A percentile compares a stretch with the other conserved stretches of the same genome.
These are phyloP conservation scores for Elgonia sp. DNA, from an alignment of 2,888 invertebrate species.

Conservation along the genomic window DNA sequence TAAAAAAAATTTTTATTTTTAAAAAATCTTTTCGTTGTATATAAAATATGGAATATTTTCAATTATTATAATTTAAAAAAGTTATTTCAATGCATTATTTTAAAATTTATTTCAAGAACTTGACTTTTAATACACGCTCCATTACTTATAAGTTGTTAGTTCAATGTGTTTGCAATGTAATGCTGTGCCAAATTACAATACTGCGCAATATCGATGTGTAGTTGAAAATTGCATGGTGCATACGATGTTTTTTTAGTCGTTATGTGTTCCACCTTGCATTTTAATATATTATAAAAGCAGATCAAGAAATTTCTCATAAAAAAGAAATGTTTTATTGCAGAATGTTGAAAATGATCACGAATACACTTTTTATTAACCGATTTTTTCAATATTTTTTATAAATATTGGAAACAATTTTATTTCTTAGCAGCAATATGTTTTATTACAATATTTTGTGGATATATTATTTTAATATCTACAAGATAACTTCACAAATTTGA, in stretches of 20 bases:
- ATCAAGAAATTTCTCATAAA: constrained; percentile 5
- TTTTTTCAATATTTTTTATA: constrained; percentile 56
- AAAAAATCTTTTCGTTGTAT: too few species aligned
- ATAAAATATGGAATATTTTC: too few species aligned
- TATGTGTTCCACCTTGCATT: constrained; percentile 65
- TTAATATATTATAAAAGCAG: constrained; percentile 28
- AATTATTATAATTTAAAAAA: too few species aligned
- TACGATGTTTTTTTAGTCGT: constrained; percentile 47
- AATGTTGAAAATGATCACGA: not conserved
- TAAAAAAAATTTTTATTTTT: too few species aligned
- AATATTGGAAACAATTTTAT: constrained; percentile 54
- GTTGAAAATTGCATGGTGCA: constrained; percentile 63
- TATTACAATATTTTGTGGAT: constrained; percentile 51
- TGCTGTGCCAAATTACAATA: constrained; percentile 68
- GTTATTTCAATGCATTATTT: too few species aligned
- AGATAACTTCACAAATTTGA: not conserved
- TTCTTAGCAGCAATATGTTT: not conserved
- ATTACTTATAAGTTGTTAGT: not conserved
- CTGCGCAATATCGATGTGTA: constrained; percentile 25
- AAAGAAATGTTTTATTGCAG: not conserved
- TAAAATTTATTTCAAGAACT: too few species aligned
- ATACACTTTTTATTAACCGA: not conserved
- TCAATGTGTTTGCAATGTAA: constrained; percentile 25
- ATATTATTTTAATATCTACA: constrained; percentile 45
- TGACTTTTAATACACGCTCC: not conserved